These are phyloP conservation scores for Potamarius usumacintae DNA, from an alignment of 2,113 vertebrate genomes.

Conservation along the genomic window DNA sequence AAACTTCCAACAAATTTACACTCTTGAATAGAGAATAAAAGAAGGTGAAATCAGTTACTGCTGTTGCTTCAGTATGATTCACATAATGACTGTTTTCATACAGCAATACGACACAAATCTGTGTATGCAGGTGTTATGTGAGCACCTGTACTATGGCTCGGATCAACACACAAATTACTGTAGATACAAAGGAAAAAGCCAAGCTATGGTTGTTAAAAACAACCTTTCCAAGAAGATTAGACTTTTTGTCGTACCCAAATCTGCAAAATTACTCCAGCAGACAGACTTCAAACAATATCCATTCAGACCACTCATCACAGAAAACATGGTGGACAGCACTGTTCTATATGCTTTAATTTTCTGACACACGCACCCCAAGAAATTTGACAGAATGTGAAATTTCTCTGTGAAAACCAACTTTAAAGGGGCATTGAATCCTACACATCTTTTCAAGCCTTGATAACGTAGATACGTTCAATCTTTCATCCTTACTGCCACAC, in stretches of 20 bases:
- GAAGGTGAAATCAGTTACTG: not conserved
- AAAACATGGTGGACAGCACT: not conserved
- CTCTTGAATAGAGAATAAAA: not conserved
- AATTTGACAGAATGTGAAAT: constrained; percentile 14
- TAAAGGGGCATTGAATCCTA: constrained; percentile 25
- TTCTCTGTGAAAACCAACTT: constrained; percentile 3
- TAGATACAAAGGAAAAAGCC: not conserved
- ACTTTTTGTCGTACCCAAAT: not conserved
- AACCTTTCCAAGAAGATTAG: not conserved
- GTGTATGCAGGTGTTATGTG: not conserved
- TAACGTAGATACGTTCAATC: not conserved
- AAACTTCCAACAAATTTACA: not conserved
- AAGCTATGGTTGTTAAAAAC: not conserved
- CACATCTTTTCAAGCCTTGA: not conserved
- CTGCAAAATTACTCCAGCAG: not conserved
- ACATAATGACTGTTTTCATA: not conserved
- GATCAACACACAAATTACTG: not conserved
- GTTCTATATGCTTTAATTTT: not conserved
- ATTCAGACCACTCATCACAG: constrained; percentile 18
- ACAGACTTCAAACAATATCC: constrained; percentile 15
- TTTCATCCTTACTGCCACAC: not conserved
- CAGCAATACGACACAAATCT: not conserved
- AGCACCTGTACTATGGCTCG: not conserved
- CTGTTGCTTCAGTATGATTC: not conserved
- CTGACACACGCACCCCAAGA: not conserved